Base-by-base conservation (phyloP, 2,797 vertebrate genomes). In the Crypturellus tataupa region DNA sequence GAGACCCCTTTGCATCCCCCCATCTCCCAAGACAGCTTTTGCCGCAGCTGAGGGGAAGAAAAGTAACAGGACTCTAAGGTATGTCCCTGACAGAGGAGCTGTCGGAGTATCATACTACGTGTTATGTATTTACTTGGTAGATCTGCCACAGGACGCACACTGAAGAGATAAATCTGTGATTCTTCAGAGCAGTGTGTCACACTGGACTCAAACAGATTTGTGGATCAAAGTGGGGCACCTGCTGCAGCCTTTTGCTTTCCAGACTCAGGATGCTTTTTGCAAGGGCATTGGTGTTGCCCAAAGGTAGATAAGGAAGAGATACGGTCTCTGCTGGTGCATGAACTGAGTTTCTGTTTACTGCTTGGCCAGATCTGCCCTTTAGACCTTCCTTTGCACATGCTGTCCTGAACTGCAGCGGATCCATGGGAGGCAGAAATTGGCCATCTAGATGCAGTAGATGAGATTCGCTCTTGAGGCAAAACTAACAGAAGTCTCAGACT, bases 391-490 rank as follows among this genome's bases (percentile, higher is more conserved):
- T 86, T 68, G 64, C 42, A 55, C 29, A 5, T 7, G 23, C 15
- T 83, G 7, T 78, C 62, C 47, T 78, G 59, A 91, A 69, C 55
- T 39, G 49, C 37, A 72, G 23, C 31, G 39, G 31, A 46, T 17
- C 25, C 21, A 83, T 37, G 10, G 25, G 80, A 65, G 35, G 58
- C 24, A 62, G 31, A 85, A 92, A 80, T 9, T 49, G 33, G 21
- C 33, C 81, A 62, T 31, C 19, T 92, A 63, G 20, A 55, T 5
- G 1, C 67, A 71, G 79, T 63, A 69, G 62, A 76, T 87, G 83
- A 87, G 65, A 70, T 80, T 87, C 56, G 42, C 40, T 37, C 20
- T 25, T 72, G 46, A 85, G 75, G 40, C 83, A 82, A 93, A 91
- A 12, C 68, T 82, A 67, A 80, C 27, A 60, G 20, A 68, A 67